These are phyloP conservation scores for Ahaetulla prasina DNA, from an alignment of 2,113 vertebrate genomes.

Conservation along the genomic window DNA sequence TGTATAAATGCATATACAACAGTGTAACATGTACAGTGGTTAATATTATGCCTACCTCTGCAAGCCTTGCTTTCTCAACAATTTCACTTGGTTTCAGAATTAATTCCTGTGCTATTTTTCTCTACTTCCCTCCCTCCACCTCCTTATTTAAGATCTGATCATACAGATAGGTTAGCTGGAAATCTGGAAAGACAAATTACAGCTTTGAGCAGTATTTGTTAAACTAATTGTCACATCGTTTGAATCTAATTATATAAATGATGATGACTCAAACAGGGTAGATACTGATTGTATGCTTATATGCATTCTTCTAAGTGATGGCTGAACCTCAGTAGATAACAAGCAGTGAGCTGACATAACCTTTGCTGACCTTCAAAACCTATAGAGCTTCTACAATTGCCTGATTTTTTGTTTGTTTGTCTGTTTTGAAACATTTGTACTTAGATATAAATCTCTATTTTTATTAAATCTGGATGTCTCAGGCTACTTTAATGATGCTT, in stretches of 20 bases:
- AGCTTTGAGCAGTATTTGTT: constrained; percentile 1
- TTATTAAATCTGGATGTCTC: constrained; percentile 1
- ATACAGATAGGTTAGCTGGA: background rate
- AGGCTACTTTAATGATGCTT: constrained; percentile 27
- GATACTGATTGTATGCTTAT: background rate
- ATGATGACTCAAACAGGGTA: background rate
- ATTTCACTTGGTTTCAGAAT: background rate
- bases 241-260: background rate
- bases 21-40: background rate
- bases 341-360: constrained; percentile 5
- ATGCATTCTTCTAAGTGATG: background rate
- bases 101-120: background rate
- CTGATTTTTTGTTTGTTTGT: background rate
- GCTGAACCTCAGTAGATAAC: constrained; percentile 3
- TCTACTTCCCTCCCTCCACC: background rate
- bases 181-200: constrained; percentile 22
- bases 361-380: constrained; percentile 20
- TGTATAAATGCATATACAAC: background rate
- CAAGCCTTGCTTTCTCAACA: background rate
- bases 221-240: constrained; percentile 6
- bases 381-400: background rate
- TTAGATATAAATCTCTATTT: constrained; percentile 29
- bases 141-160: background rate
- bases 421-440: constrained; percentile 5
- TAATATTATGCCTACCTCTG: background rate